Base-by-base conservation (phyloP, 53 echinoderm and acorn worm genomes). In the Henricia sp. region DNA sequence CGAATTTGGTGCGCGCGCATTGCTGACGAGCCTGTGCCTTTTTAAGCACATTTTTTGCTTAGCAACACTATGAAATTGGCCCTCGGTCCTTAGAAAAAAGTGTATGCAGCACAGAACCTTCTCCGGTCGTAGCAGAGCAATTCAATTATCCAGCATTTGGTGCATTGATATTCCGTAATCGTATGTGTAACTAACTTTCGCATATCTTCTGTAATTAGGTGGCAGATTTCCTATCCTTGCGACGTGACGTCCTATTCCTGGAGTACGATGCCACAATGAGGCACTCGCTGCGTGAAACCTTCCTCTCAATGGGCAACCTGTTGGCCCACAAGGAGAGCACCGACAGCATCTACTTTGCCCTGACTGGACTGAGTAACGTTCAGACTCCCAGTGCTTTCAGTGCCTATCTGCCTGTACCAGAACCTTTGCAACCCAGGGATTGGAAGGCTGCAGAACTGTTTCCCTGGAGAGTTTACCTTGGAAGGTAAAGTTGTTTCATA, bases 211-310 rank as follows among this genome's bases (percentile, higher is more conserved):
- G 32, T 53, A 10, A 65, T n/a, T 50, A 97, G 97, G 89, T 97
- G 56, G 92, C 94, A 25, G 97, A 97, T 60, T 92, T 92, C 56
- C 70, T 97, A 23, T 87, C 88, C 11, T 73, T 97, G 51, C 36
- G 97, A 57, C 86, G 94, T 30, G 92, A 94, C 29, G 90, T 94
- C 56, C 83, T 97, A 13, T 97, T 97, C 84, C 72, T 97, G 28
- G 97, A 94, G 84, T 94, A 94, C 70, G 97, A 97, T 51, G 82
- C 97, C 24, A 89, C 92, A 10, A 67, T 94, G 57, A 88, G 97
- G 23, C 92, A 92, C 88, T 92, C 97, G 52, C 86, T 97, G 13
- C 85, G 97, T 29, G 90, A 94, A 62, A 97, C 97, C 8, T 92
- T 94, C 52, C 92, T 97, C 26, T 94, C 97, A 6, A 97, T 94